Evolutionary conservation across 1,140 invertebrate species (phyloP).

Genomic region (Drosophila malerkotliana): DNA sequence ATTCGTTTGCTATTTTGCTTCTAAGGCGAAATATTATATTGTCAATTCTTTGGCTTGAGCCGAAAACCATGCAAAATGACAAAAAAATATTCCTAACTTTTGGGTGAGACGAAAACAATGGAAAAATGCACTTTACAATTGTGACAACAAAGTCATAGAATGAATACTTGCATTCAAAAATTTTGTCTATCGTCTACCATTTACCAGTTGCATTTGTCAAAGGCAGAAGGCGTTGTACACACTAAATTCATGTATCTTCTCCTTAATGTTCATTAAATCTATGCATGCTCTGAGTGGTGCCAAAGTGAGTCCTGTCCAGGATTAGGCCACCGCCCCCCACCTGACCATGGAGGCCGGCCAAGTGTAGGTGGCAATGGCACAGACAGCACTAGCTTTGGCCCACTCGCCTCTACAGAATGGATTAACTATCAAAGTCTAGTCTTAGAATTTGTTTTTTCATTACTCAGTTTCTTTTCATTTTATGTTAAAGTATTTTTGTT

Average conservation of each 20-base stretch:
- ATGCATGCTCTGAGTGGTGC: constrained; percentile 28
- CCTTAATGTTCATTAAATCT: constrained; percentile 43
- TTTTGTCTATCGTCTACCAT: constrained; percentile 14
- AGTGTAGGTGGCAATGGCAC: not conserved
- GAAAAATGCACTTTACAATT: constrained; percentile 42
- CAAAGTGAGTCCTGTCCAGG: constrained; percentile 28
- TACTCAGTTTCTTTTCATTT: constrained; percentile 6
- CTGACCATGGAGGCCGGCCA: constrained; percentile 37
- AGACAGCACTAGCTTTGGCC: constrained; percentile 37
- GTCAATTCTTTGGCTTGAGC: constrained; percentile 83
- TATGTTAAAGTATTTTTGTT: constrained; percentile 18
- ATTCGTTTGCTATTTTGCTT: constrained; percentile 74
- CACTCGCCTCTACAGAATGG: constrained; percentile 50
- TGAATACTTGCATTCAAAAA: constrained; percentile 40
- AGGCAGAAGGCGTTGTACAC: constrained; percentile 76
- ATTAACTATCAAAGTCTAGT: constrained; percentile 60
- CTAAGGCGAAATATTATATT: constrained; percentile 84
- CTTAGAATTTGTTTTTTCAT: constrained; percentile 41
- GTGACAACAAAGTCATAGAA: constrained; percentile 41
- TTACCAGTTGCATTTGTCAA: constrained; percentile 43
- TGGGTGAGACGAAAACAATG: constrained; percentile 37
- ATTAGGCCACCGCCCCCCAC: not conserved
- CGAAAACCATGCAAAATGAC: constrained; percentile 83
- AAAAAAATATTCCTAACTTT: constrained; percentile 77
- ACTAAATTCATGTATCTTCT: constrained; percentile 60